Conservation (phyloP, 2,888 invertebrate genomes). For the Hyposoter didymator region DNA sequence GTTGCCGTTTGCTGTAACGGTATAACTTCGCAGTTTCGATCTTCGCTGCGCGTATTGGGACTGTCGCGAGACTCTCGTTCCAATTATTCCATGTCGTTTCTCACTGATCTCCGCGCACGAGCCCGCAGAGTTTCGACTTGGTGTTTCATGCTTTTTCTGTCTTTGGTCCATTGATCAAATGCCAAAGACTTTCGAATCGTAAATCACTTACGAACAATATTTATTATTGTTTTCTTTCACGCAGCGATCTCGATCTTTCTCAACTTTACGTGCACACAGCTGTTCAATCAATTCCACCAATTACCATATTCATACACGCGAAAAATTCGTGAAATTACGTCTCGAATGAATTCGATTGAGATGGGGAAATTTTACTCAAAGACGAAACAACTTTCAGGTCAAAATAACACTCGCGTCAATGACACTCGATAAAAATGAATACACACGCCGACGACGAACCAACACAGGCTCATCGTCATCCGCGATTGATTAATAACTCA, state of each 20-base stretch:
- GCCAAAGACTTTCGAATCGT: background rate
- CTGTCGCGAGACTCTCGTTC: too few relatives aligned
- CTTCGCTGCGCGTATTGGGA: too few relatives aligned
- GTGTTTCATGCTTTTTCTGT: background rate
- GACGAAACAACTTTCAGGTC: background rate
- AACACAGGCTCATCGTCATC: background rate
- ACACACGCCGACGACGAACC: background rate
- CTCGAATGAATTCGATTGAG: background rate
- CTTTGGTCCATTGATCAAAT: background rate
- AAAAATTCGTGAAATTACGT: background rate
- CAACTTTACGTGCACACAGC: background rate
- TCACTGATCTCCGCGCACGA: too few relatives aligned
- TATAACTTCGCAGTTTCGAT: too few relatives aligned
- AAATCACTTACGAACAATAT: background rate
- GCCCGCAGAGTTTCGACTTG: background rate
- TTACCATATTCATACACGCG: background rate
- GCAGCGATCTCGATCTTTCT: background rate
- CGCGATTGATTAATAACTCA: background rate
- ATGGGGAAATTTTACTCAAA: background rate
- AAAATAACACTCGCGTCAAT: background rate
- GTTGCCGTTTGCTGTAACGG: too few relatives aligned
- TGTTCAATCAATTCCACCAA: background rate
- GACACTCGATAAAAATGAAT: background rate
- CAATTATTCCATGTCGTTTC: too few relatives aligned
- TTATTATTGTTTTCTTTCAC: background rate